A percentile compares a stretch with the other conserved stretches of the same genome.
Evolutionary conservation across 2,113 vertebrate genomes (phyloP).

Genomic region (Protomyctophum bolini): DNA sequence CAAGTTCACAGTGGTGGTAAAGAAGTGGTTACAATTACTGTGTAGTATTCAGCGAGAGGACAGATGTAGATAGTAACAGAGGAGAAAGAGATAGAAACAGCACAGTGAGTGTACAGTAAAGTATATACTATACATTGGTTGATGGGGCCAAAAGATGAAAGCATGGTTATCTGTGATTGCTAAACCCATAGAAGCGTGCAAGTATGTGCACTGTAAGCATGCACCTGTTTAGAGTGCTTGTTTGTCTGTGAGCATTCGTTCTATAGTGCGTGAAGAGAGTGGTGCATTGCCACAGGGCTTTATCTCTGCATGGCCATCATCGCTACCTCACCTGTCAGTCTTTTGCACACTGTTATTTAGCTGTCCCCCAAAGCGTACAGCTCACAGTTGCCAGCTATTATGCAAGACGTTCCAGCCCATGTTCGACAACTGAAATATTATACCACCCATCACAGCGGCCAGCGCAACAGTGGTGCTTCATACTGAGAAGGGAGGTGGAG

Average conservation of each 20-base stretch:
- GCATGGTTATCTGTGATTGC: too few relatives aligned
- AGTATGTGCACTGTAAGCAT: constrained; percentile 6
- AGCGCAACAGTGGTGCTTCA: constrained; percentile 9
- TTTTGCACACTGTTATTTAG: constrained; percentile 48
- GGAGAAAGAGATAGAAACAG: too few relatives aligned
- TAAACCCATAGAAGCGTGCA: too few relatives aligned
- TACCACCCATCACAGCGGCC: not conserved
- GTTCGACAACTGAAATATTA: constrained; percentile 48
- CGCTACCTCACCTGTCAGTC: constrained; percentile 40
- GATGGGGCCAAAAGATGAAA: too few relatives aligned
- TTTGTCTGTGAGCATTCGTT: constrained; percentile 25
- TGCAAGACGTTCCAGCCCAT: constrained; percentile 34
- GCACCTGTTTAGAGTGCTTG: constrained; percentile 44
- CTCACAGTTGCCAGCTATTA: constrained; percentile 53
- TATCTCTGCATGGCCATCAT: constrained; percentile 23
- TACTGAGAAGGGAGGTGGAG: constrained; percentile 5
- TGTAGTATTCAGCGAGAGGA: too few relatives aligned
- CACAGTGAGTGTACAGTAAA: too few relatives aligned
- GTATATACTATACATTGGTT: too few relatives aligned
- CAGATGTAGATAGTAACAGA: too few relatives aligned
- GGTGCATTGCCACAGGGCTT: constrained; percentile 28
- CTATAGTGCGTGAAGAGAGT: constrained; percentile 11
- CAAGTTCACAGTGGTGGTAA: too few relatives aligned
- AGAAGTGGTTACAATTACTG: too few relatives aligned
- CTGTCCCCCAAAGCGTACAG: constrained; percentile 47